Conservation (phyloP, 2,888 invertebrate genomes). For the Cabera pusaria region DNA sequence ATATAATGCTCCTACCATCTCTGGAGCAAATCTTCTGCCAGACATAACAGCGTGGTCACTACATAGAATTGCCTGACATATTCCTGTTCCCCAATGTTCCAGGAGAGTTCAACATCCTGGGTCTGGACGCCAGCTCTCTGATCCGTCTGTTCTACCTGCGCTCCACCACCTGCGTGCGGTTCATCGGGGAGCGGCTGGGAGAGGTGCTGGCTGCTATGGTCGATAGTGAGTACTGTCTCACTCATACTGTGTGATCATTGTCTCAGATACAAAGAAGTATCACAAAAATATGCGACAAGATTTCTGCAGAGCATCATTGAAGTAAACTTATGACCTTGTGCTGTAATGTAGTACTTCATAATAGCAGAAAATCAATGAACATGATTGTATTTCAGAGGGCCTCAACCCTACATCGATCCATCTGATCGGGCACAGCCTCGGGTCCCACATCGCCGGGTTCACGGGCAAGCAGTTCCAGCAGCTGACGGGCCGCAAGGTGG, state of each 20-base stretch:
- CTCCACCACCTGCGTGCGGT: conserved; percentile 60
- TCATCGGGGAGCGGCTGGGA: conserved; percentile 66
- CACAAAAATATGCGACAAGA: too few relatives aligned
- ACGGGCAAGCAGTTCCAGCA: conserved; percentile 54
- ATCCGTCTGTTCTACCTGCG: conserved; percentile 65
- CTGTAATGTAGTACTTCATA: too few relatives aligned
- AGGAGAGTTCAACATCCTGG: conserved; percentile 59
- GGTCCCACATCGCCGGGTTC: conserved; percentile 66
- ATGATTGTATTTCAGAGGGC: conserved; percentile 58
- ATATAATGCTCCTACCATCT: too few relatives aligned
- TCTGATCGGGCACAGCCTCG: conserved; percentile 73
- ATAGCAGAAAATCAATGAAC: too few relatives aligned
- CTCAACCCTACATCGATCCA: conserved; percentile 52
- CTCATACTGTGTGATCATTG: too few relatives aligned
- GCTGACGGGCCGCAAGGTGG: conserved; percentile 46
- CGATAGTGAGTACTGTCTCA: conserved; percentile 44
- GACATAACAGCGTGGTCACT: too few relatives aligned
- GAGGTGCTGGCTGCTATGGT: conserved; percentile 51
- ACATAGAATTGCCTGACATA: too few relatives aligned
- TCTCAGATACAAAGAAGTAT: too few relatives aligned
- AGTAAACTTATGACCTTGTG: too few relatives aligned
- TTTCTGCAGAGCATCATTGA: too few relatives aligned
- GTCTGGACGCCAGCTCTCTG: conserved; percentile 67
- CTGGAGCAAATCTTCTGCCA: too few relatives aligned
- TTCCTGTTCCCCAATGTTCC: conserved; percentile 8